phyloP scores from a whole-genome alignment of 2,888 invertebrate genomes.

The Lypha dubia region DNA sequence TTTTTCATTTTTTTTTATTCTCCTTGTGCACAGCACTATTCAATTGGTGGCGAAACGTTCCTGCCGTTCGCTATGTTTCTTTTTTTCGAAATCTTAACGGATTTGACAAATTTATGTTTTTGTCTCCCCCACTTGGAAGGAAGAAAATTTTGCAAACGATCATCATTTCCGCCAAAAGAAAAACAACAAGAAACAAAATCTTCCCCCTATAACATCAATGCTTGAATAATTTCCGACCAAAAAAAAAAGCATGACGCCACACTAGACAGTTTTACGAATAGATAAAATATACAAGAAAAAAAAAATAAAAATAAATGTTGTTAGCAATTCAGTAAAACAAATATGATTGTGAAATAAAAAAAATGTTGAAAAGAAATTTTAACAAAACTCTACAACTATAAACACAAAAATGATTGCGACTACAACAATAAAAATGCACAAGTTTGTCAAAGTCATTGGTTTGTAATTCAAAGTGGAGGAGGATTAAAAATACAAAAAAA shows the following conservation, averaged over 20 bases:
- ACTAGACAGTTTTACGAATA: conserved; percentile 40
- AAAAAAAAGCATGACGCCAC: conserved; percentile 66
- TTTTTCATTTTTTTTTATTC: conserved; percentile 34
- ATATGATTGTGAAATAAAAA: conserved; percentile 73
- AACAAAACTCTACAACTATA: conserved; percentile 23
- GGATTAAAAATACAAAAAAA: conserved; percentile 60
- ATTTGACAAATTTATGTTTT: conserved; percentile 81
- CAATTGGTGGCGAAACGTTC: conserved; percentile 42
- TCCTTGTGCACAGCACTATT: conserved; percentile 20
- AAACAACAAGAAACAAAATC: conserved; percentile 63
- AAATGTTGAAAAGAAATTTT: conserved; percentile 23
- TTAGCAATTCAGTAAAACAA: conserved; percentile 48
- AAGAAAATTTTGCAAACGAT: conserved; percentile 76
- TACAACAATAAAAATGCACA: conserved; percentile 49
- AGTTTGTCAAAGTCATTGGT: conserved; percentile 71
- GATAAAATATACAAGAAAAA: conserved; percentile 12
- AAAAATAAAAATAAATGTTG: too few species aligned
- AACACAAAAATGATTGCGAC: conserved; percentile 9
- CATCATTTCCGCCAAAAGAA: conserved; percentile 79
- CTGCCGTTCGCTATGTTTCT: conserved; percentile 21
- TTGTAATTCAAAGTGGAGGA: conserved; percentile 64
- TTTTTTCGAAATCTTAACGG: conserved; percentile 65
- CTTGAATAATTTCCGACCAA: conserved; percentile 49
- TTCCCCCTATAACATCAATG: conserved; percentile 57
- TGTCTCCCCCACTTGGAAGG: conserved; percentile 73